phyloP scores from a whole-genome alignment of 2,888 invertebrate species.

The Portevinia maculata region DNA sequence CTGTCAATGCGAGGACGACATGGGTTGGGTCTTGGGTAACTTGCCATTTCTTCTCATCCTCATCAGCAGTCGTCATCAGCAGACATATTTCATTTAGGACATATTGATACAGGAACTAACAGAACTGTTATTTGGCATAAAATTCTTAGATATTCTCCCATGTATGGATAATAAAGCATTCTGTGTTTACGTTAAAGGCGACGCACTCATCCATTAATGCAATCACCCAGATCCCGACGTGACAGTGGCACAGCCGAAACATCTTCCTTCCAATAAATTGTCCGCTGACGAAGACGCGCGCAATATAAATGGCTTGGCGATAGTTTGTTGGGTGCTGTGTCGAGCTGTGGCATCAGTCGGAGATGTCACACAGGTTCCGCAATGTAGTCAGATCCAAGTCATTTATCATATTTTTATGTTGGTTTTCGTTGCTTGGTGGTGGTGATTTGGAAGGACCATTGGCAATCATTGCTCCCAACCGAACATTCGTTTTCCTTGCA shows the following conservation, averaged over 20 bases:
- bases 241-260: slow-evolving; percentile 38
- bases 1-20: slow-evolving; percentile 42
- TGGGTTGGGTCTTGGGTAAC: slow-evolving; percentile 14
- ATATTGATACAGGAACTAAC: slow-evolving; percentile 58
- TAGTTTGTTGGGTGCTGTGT: slow-evolving; percentile 4
- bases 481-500: slow-evolving; percentile 8
- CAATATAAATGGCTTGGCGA: slow-evolving; percentile 7
- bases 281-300: slow-evolving; percentile 38
- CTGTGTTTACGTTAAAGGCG: slow-evolving; percentile 61
- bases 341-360: slow-evolving; percentile 57
- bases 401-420: slow-evolving; percentile 65
- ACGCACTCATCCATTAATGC: slow-evolving; percentile 68
- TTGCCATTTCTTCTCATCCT: slow-evolving; percentile 22
- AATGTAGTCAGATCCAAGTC: slow-evolving; percentile 65
- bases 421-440: slow-evolving; percentile 4
- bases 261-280: slow-evolving; percentile 63
- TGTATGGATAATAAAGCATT: slow-evolving; percentile 60
- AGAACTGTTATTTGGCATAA: slow-evolving; percentile 46
- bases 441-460: slow-evolving; percentile 4
- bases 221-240: slow-evolving; percentile 39
- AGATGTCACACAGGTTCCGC: slow-evolving; percentile 61
- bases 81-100: slow-evolving; percentile 43
- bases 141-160: slow-evolving; percentile 52
- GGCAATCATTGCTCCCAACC: slow-evolving; percentile 24
- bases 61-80: slow-evolving; percentile 13